These are phyloP conservation scores for Drymonia ruficornis DNA, from an alignment of 2,888 invertebrate genomes.

Conservation along the genomic window DNA sequence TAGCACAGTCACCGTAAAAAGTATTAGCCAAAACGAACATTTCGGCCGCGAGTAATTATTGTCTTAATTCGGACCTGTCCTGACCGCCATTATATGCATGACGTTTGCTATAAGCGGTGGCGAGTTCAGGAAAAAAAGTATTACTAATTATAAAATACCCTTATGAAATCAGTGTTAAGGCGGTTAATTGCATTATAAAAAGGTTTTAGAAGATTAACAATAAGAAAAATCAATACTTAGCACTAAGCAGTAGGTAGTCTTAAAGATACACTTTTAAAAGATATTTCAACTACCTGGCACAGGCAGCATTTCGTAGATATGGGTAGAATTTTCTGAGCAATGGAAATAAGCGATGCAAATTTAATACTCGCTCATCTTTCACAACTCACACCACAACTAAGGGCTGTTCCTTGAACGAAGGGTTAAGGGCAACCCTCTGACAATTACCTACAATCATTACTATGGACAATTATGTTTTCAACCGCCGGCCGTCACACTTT, in stretches of 20 bases:
- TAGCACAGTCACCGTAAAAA: conserved; percentile 66
- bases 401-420: conserved; percentile 66
- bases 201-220: too few relatives aligned
- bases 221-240: too few relatives aligned
- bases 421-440: conserved; percentile 72
- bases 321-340: too few relatives aligned
- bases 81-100: conserved; percentile 70
- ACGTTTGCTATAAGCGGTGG: conserved; percentile 43
- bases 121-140: conserved; percentile 31
- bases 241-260: too few relatives aligned
- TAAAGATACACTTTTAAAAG: too few relatives aligned
- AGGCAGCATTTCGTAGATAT: too few relatives aligned
- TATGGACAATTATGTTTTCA: conserved; percentile 78
- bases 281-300: too few relatives aligned
- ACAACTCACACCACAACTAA: conserved; percentile 37
- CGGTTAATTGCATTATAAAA: too few relatives aligned
- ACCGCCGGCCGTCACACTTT: conserved; percentile 71
- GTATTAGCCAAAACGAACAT: conserved; percentile 77
- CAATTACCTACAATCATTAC: conserved; percentile 83
- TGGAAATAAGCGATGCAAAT: too few relatives aligned
- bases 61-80: conserved; percentile 78
- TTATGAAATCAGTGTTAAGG: neutral
- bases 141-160: neutral
- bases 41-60: conserved; percentile 73
- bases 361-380: conserved; percentile 29